These are phyloP conservation scores for Drosophila pruinosa DNA, from an alignment of 1,140 invertebrate species.

Conservation along the genomic window DNA sequence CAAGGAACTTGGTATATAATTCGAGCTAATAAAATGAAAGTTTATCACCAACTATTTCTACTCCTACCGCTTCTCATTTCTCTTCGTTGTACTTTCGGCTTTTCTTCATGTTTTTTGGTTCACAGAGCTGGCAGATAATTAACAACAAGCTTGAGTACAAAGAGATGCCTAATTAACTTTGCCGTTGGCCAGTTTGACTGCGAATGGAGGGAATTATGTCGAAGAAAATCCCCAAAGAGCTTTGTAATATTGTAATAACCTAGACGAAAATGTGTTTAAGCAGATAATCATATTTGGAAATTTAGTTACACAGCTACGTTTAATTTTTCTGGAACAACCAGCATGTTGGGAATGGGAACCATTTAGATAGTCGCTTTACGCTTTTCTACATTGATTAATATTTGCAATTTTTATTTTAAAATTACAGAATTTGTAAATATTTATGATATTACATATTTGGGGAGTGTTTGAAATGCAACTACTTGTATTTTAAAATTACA, in stretches of 20 bases:
- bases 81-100: not conserved
- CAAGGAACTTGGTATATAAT: conserved; percentile 18
- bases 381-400: no score
- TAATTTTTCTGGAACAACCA: not conserved
- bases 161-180: conserved; percentile 56
- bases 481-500: no score
- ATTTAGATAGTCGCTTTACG: no score
- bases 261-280: not conserved
- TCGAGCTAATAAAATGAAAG: conserved; percentile 30
- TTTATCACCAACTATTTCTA: conserved; percentile 2
- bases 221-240: not conserved
- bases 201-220: not conserved
- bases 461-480: no score
- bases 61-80: not conserved
- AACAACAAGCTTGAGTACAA: conserved; percentile 4
- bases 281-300: not conserved
- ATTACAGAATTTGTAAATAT: no score
- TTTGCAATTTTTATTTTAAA: no score
- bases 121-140: conserved; percentile 33
- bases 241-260: not conserved
- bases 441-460: no score
- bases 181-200: not conserved
- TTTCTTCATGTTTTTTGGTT: conserved; percentile 9
- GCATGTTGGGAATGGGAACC: not conserved
- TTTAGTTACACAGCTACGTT: not conserved